Percentiles rank a stretch among this genome's conserved stretches.
These are phyloP conservation scores for Scopus umbretta DNA, from an alignment of 2,113 vertebrate species.

Conservation along the genomic window DNA sequence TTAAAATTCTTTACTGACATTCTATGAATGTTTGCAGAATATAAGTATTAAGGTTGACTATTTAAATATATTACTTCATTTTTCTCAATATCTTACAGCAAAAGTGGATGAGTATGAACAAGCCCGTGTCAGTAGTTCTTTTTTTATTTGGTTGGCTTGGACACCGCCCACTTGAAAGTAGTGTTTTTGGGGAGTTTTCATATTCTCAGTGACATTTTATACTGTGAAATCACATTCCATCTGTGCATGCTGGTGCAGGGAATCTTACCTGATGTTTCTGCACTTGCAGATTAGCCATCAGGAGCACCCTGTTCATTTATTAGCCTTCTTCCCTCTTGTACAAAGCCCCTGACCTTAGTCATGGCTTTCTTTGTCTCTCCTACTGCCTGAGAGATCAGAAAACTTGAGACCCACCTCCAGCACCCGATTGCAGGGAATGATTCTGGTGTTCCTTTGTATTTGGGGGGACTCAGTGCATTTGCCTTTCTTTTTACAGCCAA, in stretches of 20 bases:
- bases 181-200: not conserved
- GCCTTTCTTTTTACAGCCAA: not conserved
- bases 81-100: not conserved
- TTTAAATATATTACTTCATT: not conserved
- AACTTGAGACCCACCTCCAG: not conserved
- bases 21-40: not conserved
- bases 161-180: not conserved
- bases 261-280: constrained; percentile 51
- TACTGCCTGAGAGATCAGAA: not conserved
- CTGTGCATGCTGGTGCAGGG: not conserved
- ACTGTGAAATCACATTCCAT: constrained; percentile 30
- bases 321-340: not conserved
- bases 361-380: not conserved
- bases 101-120: not conserved
- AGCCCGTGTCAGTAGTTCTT: not conserved
- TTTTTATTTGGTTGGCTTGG: constrained; percentile 5
- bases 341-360: not conserved
- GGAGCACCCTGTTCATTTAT: not conserved
- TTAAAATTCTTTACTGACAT: not conserved
- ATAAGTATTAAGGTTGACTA: not conserved
- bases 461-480: not conserved
- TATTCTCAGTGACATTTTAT: constrained; percentile 29
- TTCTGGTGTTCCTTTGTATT: not conserved
- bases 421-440: not conserved
- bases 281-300: not conserved